phyloP scores from a whole-genome alignment of 2,797 vertebrate species.

The Micrastur ruficollis region DNA sequence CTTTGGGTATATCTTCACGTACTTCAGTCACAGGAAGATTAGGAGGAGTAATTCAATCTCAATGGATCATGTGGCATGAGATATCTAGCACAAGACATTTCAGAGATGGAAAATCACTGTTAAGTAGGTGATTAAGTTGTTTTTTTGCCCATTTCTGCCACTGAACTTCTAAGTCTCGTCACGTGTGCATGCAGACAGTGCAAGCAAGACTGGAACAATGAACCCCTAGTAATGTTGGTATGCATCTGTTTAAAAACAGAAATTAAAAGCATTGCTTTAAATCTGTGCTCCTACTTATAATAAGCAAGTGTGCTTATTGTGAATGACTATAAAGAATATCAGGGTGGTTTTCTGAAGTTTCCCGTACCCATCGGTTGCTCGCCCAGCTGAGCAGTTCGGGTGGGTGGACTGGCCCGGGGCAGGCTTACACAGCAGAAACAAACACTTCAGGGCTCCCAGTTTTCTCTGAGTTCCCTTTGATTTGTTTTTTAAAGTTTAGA shows the following conservation, averaged over 20 bases:
- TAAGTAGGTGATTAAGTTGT: not conserved
- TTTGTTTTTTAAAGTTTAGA: not conserved
- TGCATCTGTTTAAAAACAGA: not conserved
- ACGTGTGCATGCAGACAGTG: not conserved
- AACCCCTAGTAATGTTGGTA: not conserved
- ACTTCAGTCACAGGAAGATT: not conserved
- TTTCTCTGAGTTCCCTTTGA: not conserved
- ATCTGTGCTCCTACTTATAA: not conserved
- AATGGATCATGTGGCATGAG: not conserved
- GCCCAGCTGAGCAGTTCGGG: not conserved
- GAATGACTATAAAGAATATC: not conserved
- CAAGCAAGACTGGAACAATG: not conserved
- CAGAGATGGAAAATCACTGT: not conserved
- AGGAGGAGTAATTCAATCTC: not conserved
- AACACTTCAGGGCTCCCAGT: accelerated
- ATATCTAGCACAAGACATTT: not conserved
- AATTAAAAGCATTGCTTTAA: not conserved
- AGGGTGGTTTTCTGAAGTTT: not conserved
- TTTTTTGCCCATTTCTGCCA: not conserved
- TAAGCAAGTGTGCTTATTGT: not conserved
- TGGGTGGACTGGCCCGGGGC: too few relatives aligned
- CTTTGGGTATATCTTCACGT: not conserved
- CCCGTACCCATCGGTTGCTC: accelerated
- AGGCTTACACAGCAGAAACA: not conserved
- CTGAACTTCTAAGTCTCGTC: not conserved